phyloP scores from a whole-genome alignment of 2,888 invertebrate species.

The Ophion slaviceki region DNA sequence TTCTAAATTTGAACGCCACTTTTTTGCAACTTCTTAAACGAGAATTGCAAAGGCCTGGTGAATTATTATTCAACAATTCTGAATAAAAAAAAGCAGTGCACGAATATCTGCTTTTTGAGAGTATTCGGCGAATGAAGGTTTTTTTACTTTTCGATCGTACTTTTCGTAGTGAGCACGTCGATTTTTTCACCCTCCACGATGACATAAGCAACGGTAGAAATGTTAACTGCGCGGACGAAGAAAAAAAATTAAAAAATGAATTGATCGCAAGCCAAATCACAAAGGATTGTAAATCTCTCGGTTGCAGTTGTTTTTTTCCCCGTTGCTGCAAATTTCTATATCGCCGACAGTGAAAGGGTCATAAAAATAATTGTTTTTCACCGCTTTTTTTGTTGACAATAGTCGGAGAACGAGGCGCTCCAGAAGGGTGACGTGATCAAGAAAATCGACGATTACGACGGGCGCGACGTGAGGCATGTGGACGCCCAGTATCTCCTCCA shows the following conservation, averaged over 20 bases:
- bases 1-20: too few relatives aligned
- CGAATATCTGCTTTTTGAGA: too few relatives aligned
- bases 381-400: slow-evolving; percentile 78
- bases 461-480: slow-evolving; percentile 93
- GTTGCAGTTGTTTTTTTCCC: not conserved
- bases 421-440: slow-evolving; percentile 95
- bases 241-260: not conserved
- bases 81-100: too few relatives aligned
- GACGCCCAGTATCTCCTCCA: slow-evolving; percentile 95
- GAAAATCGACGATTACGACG: slow-evolving; percentile 95
- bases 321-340: not conserved
- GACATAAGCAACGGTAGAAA: not conserved
- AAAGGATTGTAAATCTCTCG: not conserved
- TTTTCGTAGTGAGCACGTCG: too few relatives aligned
- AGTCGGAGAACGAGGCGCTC: slow-evolving; percentile 94
- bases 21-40: too few relatives aligned
- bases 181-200: too few relatives aligned
- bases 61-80: too few relatives aligned
- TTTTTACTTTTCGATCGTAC: too few relatives aligned
- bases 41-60: too few relatives aligned
- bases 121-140: too few relatives aligned
- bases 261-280: not conserved
- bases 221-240: too few relatives aligned
- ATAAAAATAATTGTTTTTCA: slow-evolving; percentile 21
- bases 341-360: not conserved